These are phyloP conservation scores for Pseudococcus viburni DNA, from an alignment of 2,888 invertebrate genomes.

Conservation along the genomic window DNA sequence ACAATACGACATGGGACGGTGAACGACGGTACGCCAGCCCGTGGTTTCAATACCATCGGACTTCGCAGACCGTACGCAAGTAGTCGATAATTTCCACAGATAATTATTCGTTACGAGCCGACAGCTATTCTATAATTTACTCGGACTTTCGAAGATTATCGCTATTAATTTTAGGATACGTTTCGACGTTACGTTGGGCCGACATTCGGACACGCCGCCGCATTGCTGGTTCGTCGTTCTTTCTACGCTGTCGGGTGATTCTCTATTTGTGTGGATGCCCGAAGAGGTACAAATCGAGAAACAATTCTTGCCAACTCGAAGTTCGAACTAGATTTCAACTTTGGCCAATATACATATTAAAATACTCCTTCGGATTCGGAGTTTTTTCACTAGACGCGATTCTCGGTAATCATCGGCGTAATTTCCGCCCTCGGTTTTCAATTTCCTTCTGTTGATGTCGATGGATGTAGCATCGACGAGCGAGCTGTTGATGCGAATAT, in stretches of 20 bases:
- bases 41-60: conserved; percentile 16
- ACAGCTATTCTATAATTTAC: conserved; percentile 40
- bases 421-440: conserved; percentile 16
- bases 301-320: conserved; percentile 5
- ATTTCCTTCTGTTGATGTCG: background rate
- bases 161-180: conserved; percentile 49
- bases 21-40: background rate
- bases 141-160: conserved; percentile 44
- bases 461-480: background rate
- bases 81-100: conserved; percentile 41
- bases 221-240: background rate
- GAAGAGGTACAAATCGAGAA: background rate
- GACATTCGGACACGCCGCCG: background rate
- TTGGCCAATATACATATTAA: conserved; percentile 21
- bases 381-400: background rate
- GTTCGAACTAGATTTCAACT: background rate
- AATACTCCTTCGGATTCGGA: background rate
- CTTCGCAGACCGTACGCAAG: conserved; percentile 7
- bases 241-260: background rate
- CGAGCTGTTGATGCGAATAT: background rate
- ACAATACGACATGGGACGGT: background rate
- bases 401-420: background rate
- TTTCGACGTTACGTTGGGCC: background rate
- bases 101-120: conserved; percentile 40
- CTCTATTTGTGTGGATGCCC: background rate